Percentiles rank a stretch among this genome's conserved stretches.
phyloP scores from a whole-genome alignment of 64 coral and sea anemone species.

The Dendronephthya gigantea region DNA sequence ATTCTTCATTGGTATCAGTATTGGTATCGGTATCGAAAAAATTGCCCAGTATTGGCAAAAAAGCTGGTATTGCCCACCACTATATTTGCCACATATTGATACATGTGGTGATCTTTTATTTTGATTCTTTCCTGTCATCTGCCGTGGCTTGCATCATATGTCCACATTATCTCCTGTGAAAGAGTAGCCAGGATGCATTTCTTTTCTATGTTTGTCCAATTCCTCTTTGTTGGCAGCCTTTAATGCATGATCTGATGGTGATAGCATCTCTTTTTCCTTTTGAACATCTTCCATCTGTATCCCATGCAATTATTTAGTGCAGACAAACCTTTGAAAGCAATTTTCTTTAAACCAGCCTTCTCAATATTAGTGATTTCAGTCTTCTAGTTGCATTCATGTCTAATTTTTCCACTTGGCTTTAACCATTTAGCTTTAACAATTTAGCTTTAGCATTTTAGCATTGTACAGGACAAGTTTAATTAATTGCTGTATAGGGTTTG shows the following conservation, averaged over 20 bases:
- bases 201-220: not conserved
- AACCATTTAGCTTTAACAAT: too few relatives aligned
- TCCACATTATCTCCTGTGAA: slow-evolving; percentile 49
- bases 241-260: not conserved
- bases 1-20: too few relatives aligned
- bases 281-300: slow-evolving; percentile 16
- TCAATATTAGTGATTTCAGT: slow-evolving; percentile 29
- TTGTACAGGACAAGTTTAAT: too few relatives aligned
- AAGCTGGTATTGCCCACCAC: too few relatives aligned
- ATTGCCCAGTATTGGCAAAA: too few relatives aligned
- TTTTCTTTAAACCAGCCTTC: slow-evolving; percentile 39
- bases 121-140: slow-evolving; percentile 28
- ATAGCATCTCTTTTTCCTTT: not conserved
- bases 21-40: too few relatives aligned
- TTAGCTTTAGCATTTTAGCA: too few relatives aligned
- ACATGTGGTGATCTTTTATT: slow-evolving; percentile 47
- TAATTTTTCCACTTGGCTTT: too few relatives aligned
- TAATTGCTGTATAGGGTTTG: too few relatives aligned
- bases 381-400: slow-evolving; percentile 27
- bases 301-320: slow-evolving; percentile 34
- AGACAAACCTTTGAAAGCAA: slow-evolving; percentile 29
- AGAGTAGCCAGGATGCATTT: slow-evolving; percentile 42
- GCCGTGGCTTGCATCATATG: slow-evolving; percentile 14
- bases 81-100: not conserved
- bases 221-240: not conserved